Percentiles rank a stretch among this genome's conserved stretches.
Conservation (phyloP, 2,113 vertebrate species). For the Lepus europaeus region DNA sequence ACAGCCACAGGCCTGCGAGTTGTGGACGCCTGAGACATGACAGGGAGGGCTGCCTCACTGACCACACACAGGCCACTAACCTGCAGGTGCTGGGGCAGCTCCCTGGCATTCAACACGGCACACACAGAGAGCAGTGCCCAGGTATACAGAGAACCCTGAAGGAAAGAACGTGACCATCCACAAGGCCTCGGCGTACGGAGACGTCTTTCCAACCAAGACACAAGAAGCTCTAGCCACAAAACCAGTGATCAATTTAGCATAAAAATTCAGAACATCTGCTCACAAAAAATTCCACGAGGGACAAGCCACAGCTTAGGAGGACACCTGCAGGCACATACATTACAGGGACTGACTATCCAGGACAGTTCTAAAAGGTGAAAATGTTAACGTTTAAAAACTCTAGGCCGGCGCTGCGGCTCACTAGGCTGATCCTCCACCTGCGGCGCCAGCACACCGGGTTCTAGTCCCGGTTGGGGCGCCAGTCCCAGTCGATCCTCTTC, state of each 20-base stretch:
- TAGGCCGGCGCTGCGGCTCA: no score
- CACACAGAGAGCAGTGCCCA: background rate
- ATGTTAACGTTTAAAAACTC: background rate
- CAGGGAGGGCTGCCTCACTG: background rate
- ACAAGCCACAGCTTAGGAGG: background rate
- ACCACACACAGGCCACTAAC: no score
- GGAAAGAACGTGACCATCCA: background rate
- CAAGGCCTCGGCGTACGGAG: background rate
- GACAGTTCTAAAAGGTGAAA: background rate
- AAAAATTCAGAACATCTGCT: background rate
- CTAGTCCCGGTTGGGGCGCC: no score
- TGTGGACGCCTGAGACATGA: no score
- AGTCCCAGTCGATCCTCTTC: no score
- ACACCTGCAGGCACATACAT: background rate
- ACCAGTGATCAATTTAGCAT: background rate
- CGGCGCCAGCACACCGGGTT: no score
- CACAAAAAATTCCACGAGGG: background rate
- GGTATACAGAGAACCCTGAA: background rate
- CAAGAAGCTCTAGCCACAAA: background rate
- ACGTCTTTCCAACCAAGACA: background rate
- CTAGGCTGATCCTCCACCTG: no score
- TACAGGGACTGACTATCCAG: background rate
- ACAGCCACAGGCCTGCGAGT: background rate
- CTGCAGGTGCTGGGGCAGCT: background rate
- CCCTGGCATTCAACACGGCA: fast-evolving